A percentile compares a stretch with the other conserved stretches of the same genome.
phyloP scores from a whole-genome alignment of 2,888 invertebrate genomes.

The Epinotia ramella region DNA sequence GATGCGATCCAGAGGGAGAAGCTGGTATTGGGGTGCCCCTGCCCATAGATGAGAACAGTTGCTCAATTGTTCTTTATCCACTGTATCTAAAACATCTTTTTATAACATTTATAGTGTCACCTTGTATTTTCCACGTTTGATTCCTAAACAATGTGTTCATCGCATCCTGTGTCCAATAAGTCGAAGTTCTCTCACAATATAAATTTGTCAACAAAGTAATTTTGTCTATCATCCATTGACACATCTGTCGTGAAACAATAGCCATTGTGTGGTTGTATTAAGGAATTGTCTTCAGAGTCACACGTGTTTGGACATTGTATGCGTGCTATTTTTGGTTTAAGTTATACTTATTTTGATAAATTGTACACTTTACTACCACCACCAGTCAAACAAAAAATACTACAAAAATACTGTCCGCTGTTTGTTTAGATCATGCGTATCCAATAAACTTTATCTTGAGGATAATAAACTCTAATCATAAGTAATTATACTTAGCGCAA shows the following conservation, averaged over 20 bases:
- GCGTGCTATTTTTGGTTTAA: not conserved
- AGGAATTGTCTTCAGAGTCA: constrained; percentile 5
- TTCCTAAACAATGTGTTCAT: no score
- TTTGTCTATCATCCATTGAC: constrained; percentile 32
- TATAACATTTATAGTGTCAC: no score
- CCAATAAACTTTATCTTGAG: not conserved
- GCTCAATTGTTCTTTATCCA: no score
- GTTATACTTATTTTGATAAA: not conserved
- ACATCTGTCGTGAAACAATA: constrained; percentile 23
- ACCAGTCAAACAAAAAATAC: not conserved
- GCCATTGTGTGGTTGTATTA: constrained; percentile 28
- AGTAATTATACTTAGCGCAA: not conserved
- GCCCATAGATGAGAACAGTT: no score
- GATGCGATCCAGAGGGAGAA: no score
- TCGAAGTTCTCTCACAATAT: constrained; percentile 4
- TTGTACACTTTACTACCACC: not conserved
- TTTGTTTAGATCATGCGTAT: not conserved
- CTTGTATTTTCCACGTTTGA: no score
- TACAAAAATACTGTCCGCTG: not conserved
- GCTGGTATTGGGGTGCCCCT: no score
- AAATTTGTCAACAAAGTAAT: not conserved
- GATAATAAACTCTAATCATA: not conserved
- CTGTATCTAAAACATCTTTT: no score
- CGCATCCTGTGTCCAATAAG: not conserved
- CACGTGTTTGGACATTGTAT: not conserved